Evolutionary conservation across 2,113 vertebrate species (phyloP).

Genomic region (Lathamus discolor): DNA sequence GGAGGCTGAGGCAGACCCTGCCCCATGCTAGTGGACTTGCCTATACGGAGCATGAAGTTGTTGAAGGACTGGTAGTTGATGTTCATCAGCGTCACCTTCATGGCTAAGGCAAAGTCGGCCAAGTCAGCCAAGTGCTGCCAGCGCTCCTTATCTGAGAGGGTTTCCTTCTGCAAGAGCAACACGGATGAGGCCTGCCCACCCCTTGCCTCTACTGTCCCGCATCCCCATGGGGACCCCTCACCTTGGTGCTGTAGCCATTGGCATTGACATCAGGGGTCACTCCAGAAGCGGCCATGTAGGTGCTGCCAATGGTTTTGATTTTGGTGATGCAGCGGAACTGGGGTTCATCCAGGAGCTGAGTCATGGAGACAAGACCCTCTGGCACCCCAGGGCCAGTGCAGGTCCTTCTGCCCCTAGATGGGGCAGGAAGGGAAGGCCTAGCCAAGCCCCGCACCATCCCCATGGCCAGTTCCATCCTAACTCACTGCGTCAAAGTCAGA

Average conservation of each 20-base stretch:
- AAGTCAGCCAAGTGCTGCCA: conserved; percentile 94
- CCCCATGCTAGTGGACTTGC: conserved; percentile 58
- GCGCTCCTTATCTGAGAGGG: conserved; percentile 81
- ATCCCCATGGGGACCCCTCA: accelerated
- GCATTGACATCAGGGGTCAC: conserved; percentile 79
- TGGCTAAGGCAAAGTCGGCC: conserved; percentile 93
- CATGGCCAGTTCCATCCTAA: accelerated
- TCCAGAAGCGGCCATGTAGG: conserved; percentile 96
- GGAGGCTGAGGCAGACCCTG: background rate
- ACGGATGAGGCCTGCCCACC: background rate
- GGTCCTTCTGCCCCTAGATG: background rate
- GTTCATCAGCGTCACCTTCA: conserved; percentile 94
- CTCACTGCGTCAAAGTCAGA: conserved; percentile 96
- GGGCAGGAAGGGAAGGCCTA: background rate
- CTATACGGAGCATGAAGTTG: conserved; percentile 98
- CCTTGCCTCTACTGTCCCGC: accelerated
- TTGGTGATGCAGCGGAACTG: conserved; percentile 95
- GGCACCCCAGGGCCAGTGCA: background rate
- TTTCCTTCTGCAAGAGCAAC: conserved; percentile 71
- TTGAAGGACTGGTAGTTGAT: conserved; percentile 99
- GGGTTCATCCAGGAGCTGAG: conserved; percentile 90
- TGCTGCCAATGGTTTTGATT: conserved; percentile 97
- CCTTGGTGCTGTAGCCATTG: conserved; percentile 80
- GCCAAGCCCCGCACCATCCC: background rate
- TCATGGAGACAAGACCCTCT: background rate